Evolutionary conservation across 2,888 invertebrate species (phyloP).

Genomic region (Diaphora mendica): DNA sequence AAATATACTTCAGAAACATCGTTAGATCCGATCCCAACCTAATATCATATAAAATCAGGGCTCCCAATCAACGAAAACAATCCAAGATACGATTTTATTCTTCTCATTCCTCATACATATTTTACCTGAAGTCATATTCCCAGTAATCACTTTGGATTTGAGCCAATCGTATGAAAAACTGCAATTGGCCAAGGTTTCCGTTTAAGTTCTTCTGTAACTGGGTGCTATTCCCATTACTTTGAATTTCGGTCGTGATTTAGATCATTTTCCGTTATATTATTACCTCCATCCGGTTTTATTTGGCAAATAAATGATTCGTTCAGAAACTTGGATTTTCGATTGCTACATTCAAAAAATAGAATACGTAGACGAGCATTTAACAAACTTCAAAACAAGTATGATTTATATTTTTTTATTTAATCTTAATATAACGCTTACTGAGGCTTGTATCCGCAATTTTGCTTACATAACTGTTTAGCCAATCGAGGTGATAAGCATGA

Average conservation of each 20-base stretch:
- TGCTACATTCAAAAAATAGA: background rate
- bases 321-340: background rate
- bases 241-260: slow-evolving; percentile 10
- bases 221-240: slow-evolving; percentile 26
- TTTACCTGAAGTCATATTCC: slow-evolving; percentile 50
- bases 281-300: background rate
- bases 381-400: background rate
- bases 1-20: slow-evolving; percentile 40
- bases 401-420: background rate
- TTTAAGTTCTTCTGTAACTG: slow-evolving; percentile 38
- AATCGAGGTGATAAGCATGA: background rate
- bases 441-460: background rate
- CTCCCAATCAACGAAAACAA: slow-evolving; percentile 62
- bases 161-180: slow-evolving; percentile 44
- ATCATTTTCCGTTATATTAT: slow-evolving; percentile 1
- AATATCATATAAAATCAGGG: slow-evolving; percentile 41
- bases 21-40: slow-evolving; percentile 37
- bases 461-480: background rate
- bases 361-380: background rate
- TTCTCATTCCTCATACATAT: slow-evolving; percentile 66
- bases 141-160: slow-evolving; percentile 45
- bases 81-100: slow-evolving; percentile 55
- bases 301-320: slow-evolving; percentile 2
- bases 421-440: background rate
- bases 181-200: slow-evolving; percentile 27